phyloP scores from a whole-genome alignment of 2,113 vertebrate species.

The Dendropsophus ebraccatus region DNA sequence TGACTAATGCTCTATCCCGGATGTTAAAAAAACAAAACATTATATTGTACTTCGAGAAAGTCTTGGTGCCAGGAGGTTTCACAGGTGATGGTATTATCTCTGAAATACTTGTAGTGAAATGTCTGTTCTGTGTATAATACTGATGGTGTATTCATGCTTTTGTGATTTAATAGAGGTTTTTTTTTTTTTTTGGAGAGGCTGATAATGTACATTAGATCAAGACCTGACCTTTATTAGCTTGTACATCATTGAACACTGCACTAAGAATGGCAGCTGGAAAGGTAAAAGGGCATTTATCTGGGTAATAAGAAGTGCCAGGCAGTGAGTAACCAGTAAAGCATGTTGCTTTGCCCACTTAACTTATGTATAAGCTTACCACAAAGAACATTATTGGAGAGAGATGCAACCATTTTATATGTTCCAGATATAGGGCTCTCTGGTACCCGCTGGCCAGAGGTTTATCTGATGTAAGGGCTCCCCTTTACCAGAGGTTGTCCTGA shows the following conservation, averaged over 20 bases:
- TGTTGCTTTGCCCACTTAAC: background rate
- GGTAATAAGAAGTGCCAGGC: background rate
- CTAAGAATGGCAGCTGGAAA: background rate
- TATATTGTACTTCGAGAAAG: background rate
- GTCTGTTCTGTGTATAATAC: background rate
- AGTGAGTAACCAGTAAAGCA: background rate
- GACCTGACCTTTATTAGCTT: background rate
- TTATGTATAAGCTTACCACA: background rate
- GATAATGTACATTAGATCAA: background rate
- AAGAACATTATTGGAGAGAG: background rate
- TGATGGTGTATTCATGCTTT: background rate
- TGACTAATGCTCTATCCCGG: no score
- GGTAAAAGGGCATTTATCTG: background rate
- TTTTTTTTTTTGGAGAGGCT: background rate
- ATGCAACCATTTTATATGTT: background rate
- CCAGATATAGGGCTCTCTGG: background rate
- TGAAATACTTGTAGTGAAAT: background rate
- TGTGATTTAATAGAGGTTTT: background rate
- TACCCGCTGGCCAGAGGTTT: background rate
- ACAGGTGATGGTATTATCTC: background rate
- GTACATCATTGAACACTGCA: background rate
- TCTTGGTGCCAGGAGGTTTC: conserved; percentile 5
- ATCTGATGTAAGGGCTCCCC: no score
- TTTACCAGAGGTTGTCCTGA: no score
- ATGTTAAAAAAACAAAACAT: background rate